Conservation (phyloP, 2,888 invertebrate genomes). For the Campoletis raptor region DNA sequence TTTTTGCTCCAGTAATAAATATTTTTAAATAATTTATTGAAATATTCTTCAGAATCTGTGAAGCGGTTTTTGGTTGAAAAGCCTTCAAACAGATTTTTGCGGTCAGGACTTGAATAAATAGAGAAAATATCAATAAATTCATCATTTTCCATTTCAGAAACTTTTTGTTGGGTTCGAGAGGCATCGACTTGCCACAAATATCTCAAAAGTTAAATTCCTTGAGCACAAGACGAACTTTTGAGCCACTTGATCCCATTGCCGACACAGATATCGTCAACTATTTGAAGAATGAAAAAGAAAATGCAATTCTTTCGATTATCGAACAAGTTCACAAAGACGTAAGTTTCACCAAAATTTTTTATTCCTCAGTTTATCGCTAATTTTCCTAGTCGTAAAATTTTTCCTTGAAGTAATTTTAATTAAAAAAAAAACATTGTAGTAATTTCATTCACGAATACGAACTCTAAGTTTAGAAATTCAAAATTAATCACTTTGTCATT, state of each 20-base stretch:
- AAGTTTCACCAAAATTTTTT: slow-evolving; percentile 80
- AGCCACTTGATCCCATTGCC: slow-evolving; percentile 95
- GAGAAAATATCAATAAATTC: not conserved
- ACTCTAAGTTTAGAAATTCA: too few relatives aligned
- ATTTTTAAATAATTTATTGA: too few relatives aligned
- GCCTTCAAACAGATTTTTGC: too few relatives aligned
- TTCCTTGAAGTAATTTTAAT: too few relatives aligned
- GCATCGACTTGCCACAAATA: slow-evolving; percentile 97
- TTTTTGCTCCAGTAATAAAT: too few relatives aligned
- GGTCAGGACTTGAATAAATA: too few relatives aligned
- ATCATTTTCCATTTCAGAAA: slow-evolving; percentile 87
- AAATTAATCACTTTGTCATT: too few relatives aligned
- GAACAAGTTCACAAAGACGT: slow-evolving; percentile 95
- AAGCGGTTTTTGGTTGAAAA: too few relatives aligned
- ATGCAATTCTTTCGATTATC: slow-evolving; percentile 95
- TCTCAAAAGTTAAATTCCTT: slow-evolving; percentile 95
- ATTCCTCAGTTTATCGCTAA: not conserved
- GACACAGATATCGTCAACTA: slow-evolving; percentile 97
- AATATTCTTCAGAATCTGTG: too few relatives aligned
- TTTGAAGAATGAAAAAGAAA: slow-evolving; percentile 96
- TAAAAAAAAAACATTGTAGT: too few relatives aligned
- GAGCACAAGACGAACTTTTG: slow-evolving; percentile 94
- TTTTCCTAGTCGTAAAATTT: too few relatives aligned
- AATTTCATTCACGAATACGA: too few relatives aligned
- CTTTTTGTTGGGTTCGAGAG: slow-evolving; percentile 95